Evolutionary conservation across 2,888 invertebrate genomes (phyloP).

Genomic region (Cantharis rufa): DNA sequence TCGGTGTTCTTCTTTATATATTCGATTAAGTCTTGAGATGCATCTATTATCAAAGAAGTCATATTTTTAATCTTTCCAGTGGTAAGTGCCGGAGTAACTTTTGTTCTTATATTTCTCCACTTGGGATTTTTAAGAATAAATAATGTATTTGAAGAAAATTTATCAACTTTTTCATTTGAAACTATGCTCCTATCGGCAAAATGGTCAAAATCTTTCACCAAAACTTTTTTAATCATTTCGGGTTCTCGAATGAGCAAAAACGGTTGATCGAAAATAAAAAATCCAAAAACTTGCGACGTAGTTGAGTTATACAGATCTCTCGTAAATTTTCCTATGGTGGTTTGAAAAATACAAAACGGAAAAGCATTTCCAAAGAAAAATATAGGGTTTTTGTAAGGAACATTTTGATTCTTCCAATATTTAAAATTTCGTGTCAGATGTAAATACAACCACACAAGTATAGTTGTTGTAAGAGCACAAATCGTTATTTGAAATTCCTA

Average conservation of each 20-base stretch:
- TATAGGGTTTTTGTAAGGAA: conserved; percentile 45
- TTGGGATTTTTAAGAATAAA: conserved; percentile 54
- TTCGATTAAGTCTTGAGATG: conserved; percentile 41
- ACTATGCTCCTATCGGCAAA: conserved; percentile 55
- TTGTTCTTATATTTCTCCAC: conserved; percentile 58
- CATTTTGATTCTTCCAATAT: conserved; percentile 50
- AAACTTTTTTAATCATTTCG: conserved; percentile 52
- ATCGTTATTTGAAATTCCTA: neutral
- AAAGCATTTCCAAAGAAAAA: conserved; percentile 50
- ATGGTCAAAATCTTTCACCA: conserved; percentile 55
- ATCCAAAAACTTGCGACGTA: conserved; percentile 49
- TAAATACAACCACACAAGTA: conserved; percentile 28
- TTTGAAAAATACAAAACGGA: conserved; percentile 41
- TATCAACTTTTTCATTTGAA: conserved; percentile 51
- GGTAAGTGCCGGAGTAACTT: conserved; percentile 59
- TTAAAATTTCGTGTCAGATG: conserved; percentile 41
- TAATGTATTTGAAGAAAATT: conserved; percentile 51
- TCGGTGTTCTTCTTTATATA: conserved; percentile 52
- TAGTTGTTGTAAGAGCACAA: neutral
- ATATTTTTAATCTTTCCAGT: conserved; percentile 59
- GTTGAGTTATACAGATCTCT: conserved; percentile 41
- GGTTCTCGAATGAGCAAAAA: conserved; percentile 54
- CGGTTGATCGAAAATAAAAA: conserved; percentile 56
- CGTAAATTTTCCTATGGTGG: conserved; percentile 42
- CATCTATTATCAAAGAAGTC: conserved; percentile 54